phyloP scores from a whole-genome alignment of 2,888 invertebrate species.

The Andricus quercusramuli region DNA sequence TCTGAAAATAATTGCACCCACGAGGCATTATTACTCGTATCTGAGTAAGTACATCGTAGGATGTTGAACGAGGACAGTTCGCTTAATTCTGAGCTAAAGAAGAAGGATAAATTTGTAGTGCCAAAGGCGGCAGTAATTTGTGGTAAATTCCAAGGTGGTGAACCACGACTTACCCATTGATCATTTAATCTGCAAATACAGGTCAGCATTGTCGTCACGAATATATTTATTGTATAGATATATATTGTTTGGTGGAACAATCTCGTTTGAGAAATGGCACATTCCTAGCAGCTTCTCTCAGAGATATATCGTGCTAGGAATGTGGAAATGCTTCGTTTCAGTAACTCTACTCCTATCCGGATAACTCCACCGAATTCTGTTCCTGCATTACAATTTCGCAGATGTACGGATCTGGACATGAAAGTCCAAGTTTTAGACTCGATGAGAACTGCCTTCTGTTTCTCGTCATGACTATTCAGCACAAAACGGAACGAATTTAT shows the following conservation, averaged over 20 bases:
- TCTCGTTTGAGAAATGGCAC: neutral
- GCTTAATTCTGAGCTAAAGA: conserved; percentile 43
- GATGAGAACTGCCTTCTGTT: neutral
- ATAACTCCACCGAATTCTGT: neutral
- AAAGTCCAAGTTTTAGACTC: neutral
- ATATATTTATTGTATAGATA: neutral
- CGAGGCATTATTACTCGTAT: conserved; percentile 16
- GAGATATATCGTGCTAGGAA: neutral
- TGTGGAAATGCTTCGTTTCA: conserved; percentile 1
- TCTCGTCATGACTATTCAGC: neutral
- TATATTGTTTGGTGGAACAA: neutral
- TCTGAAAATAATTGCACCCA: conserved; percentile 29
- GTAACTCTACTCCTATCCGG: neutral
- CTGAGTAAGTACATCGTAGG: conserved; percentile 1
- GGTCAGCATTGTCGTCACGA: conserved; percentile 21
- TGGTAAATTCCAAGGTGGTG: neutral
- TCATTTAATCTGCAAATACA: conserved; percentile 20
- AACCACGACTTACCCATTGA: conserved; percentile 7
- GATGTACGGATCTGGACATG: neutral
- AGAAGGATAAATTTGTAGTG: conserved; percentile 44
- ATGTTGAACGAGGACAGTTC: neutral
- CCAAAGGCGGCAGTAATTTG: conserved; percentile 18
- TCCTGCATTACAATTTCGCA: neutral
- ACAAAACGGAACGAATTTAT: neutral
- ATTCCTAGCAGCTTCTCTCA: neutral